Evolutionary conservation across 2,888 invertebrate species (phyloP), one percentile per base, ranked within the genome.

Genomic region (Pardosa pseudoannulata): DNA sequence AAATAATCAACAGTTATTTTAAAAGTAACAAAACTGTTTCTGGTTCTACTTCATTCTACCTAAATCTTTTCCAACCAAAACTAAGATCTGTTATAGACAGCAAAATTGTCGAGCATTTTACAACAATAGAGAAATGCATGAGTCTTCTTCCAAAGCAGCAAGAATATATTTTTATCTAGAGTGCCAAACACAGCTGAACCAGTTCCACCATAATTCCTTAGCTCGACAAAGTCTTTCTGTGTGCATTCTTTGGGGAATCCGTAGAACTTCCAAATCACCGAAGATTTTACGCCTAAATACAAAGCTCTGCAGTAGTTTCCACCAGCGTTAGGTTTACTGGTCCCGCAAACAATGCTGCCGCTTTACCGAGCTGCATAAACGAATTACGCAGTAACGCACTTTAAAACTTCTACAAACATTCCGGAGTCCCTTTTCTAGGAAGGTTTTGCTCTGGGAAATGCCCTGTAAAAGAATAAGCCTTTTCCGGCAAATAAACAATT

Each of bases 401-500:
- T 56, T 56, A 56, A 56, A 56, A 56, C 56, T 56, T 56, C 56
- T 56, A n/a, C 56, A 56, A 56, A 56, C 56, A 56, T 56, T 56
- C 56, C 23, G 23, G 5, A 23, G 23, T 56, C 23, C 56, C n/a
- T n/a, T n/a, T 56, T 23, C 16, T 11, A 19, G 23, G 23, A 5
- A n/a, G n/a, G 56, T 56, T 46, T 46, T 46, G 41, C 41, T 16
- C 41, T 23, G 56, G 56, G 56, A 56, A 23, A 56, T 56, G 56
- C 56, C 23, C 56, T 46, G 56, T 23, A 19, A 81, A 23, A 68
- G 36, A 46, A 56, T 75, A 82, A 82, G 75, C 82, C 46, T 70
- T 82, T 56, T 23, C 23, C 39, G 27, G 29, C 36, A 41, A 75
- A 67, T 65, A 82, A 82, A 75, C 75, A 82, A 32, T 68, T 74